These are phyloP conservation scores for Lepisosteus oculatus DNA, from an alignment of 2,113 vertebrate species.

Conservation along the genomic window DNA sequence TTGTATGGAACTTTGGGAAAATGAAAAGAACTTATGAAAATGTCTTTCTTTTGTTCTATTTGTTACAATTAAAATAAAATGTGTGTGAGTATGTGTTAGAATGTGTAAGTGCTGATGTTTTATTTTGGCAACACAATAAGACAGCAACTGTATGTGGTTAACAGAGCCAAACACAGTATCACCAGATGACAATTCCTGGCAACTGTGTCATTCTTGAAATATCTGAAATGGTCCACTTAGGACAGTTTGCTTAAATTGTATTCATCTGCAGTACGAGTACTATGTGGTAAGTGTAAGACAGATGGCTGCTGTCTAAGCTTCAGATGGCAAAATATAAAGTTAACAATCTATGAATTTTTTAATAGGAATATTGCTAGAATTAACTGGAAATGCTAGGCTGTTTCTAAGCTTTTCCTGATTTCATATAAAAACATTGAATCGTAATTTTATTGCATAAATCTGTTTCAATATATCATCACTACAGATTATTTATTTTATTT, in stretches of 20 bases:
- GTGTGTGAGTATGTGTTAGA: constrained; percentile 41
- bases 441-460: too few relatives aligned
- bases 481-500: too few relatives aligned
- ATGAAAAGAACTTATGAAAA: not conserved
- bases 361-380: constrained; percentile 2
- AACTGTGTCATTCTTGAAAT: not conserved
- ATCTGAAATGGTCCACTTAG: not conserved
- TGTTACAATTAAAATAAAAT: constrained; percentile 21
- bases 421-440: too few relatives aligned
- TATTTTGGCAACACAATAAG: not conserved
- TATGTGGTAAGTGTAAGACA: not conserved
- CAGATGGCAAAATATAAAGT: constrained; percentile 9
- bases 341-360: constrained; percentile 15
- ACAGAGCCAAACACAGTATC: not conserved
- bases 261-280: not conserved
- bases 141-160: not conserved
- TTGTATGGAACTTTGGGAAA: not conserved
- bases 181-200: constrained; percentile 5
- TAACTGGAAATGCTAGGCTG: too few relatives aligned
- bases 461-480: too few relatives aligned
- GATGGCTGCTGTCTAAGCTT: constrained; percentile 11
- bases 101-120: too few relatives aligned
- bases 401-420: too few relatives aligned
- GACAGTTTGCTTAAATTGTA: constrained; percentile 5
- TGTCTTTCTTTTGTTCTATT: constrained; percentile 12